These are phyloP conservation scores for Spisula solida DNA, from an alignment of 2,888 invertebrate species.

Conservation along the genomic window DNA sequence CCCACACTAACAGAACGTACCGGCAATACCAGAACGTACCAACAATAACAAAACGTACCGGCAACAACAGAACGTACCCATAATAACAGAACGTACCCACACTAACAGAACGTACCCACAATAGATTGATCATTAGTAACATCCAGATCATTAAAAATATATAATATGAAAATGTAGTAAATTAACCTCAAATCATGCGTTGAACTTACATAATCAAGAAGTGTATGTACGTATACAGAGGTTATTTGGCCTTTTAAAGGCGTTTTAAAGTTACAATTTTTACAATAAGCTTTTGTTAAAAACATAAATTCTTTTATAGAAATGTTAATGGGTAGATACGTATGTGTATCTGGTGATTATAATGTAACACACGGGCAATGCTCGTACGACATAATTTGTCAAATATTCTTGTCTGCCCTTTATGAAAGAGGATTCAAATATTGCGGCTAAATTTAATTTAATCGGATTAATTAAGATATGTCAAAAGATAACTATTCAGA, in stretches of 20 bases:
- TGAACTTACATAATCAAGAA: neutral
- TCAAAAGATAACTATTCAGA: conserved; percentile 47
- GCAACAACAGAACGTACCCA: no score
- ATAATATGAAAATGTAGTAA: no score
- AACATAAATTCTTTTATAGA: neutral
- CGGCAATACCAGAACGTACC: no score
- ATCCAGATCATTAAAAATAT: no score
- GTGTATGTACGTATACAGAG: neutral
- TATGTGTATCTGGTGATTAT: neutral
- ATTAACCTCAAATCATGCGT: neutral
- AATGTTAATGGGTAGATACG: neutral
- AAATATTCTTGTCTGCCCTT: neutral
- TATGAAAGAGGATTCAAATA: neutral
- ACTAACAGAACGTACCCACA: no score
- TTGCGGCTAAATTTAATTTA: conserved; percentile 34
- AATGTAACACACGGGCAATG: neutral
- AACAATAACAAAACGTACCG: no score
- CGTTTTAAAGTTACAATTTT: neutral
- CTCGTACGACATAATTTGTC: neutral
- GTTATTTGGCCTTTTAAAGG: neutral
- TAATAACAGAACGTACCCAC: no score
- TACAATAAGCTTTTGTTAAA: neutral
- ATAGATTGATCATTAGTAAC: no score
- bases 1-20: no score
- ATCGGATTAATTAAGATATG: conserved; percentile 53